Conservation (phyloP, 2,797 vertebrate genomes). For the Sebastes oblongus region DNA sequence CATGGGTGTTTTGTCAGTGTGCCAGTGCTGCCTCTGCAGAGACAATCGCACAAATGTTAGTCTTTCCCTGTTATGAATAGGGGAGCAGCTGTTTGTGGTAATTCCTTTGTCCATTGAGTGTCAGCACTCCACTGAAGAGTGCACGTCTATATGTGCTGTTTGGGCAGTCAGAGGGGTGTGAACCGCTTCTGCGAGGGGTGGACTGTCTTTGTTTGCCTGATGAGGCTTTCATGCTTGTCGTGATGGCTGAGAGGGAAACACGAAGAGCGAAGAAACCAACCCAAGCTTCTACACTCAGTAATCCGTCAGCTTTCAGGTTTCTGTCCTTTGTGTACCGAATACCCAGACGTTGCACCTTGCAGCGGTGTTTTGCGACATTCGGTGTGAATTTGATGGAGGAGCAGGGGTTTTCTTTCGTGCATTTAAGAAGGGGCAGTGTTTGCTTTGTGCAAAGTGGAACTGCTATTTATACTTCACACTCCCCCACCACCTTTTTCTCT, state of each 20-base stretch:
- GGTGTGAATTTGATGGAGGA: slow-evolving; percentile 33
- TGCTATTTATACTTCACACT: slow-evolving; percentile 57
- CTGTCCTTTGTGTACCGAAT: slow-evolving; percentile 39
- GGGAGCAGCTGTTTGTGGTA: slow-evolving; percentile 68
- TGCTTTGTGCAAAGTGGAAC: slow-evolving; percentile 57
- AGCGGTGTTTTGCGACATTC: slow-evolving; percentile 8
- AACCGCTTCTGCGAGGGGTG: slow-evolving; percentile 49
- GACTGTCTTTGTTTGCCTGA: slow-evolving; percentile 79
- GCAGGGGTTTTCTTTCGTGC: slow-evolving; percentile 9
- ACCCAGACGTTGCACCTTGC: slow-evolving; percentile 15
- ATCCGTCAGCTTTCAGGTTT: slow-evolving; percentile 39
- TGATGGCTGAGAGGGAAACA: slow-evolving; percentile 50
- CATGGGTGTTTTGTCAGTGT: slow-evolving; percentile 33
- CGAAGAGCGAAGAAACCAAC: slow-evolving; percentile 26
- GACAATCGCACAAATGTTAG: slow-evolving; percentile 41
- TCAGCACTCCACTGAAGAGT: slow-evolving; percentile 57
- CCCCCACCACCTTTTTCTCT: slow-evolving; percentile 14
- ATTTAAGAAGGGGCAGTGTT: slow-evolving; percentile 31
- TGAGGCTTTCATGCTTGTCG: slow-evolving; percentile 72
- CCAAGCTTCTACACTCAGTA: slow-evolving; percentile 27
- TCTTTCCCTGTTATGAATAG: slow-evolving; percentile 34
- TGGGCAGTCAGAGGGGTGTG: slow-evolving; percentile 69
- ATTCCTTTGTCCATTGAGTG: slow-evolving; percentile 75
- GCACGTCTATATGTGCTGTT: slow-evolving; percentile 50
- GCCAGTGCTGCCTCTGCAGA: slow-evolving; percentile 38